Evolutionary conservation across 2,797 vertebrate genomes (phyloP).

Genomic region (Sphenodon punctatus): DNA sequence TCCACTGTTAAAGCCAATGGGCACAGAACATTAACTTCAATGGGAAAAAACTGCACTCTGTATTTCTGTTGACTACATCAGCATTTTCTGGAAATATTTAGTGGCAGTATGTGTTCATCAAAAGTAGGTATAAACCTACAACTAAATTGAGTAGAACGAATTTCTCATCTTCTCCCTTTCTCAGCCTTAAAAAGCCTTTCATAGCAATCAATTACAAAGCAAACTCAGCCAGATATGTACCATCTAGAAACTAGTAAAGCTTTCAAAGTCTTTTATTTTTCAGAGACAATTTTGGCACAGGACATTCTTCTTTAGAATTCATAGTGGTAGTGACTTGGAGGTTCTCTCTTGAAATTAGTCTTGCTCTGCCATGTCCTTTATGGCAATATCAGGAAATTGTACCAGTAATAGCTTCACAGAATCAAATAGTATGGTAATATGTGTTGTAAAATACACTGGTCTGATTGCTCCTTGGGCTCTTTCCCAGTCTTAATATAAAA

Average conservation of each 20-base stretch:
- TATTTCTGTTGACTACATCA: neutral
- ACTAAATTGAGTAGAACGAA: neutral
- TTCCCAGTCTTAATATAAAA: neutral
- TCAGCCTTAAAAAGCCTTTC: constrained; percentile 24
- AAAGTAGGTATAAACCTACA: neutral
- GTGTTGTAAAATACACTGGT: neutral
- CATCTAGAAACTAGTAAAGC: neutral
- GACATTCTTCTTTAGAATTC: constrained; percentile 17
- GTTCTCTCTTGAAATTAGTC: neutral
- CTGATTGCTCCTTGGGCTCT: neutral
- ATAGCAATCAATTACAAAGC: neutral
- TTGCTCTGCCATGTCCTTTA: constrained; percentile 21
- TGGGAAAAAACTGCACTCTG: neutral
- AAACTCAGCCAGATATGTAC: constrained; percentile 26
- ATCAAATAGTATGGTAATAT: neutral
- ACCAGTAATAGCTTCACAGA: neutral
- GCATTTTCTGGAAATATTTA: neutral
- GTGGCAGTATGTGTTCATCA: neutral
- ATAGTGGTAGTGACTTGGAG: neutral
- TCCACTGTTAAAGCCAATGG: neutral
- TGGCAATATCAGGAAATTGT: neutral
- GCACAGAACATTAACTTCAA: too few relatives aligned
- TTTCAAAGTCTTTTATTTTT: neutral
- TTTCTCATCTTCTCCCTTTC: constrained; percentile 15
- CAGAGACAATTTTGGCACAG: neutral